phyloP scores from a whole-genome alignment of 2,113 vertebrate species.

The Sporophila hypoxantha region DNA sequence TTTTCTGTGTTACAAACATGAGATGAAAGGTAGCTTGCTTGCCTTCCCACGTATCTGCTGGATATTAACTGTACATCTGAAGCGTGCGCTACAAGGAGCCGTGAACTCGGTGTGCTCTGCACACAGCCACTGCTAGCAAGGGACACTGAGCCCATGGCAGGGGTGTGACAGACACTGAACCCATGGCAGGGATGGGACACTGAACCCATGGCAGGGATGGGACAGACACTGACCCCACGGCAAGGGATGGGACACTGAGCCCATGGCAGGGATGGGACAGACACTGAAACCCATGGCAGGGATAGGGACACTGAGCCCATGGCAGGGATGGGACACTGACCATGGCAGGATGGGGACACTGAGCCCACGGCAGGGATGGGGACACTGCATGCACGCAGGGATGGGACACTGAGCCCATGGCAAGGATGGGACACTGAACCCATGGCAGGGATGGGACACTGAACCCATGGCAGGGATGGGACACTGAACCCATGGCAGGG shows the following conservation, averaged over 20 bases:
- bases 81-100: not conserved
- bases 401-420: not conserved
- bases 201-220: no score
- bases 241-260: not conserved
- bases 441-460: no score
- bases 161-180: not conserved
- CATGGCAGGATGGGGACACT: not conserved
- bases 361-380: not conserved
- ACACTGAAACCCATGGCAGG: no score
- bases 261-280: not conserved
- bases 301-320: no score
- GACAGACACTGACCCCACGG: not conserved
- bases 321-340: not conserved
- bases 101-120: not conserved
- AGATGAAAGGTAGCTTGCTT: slow-evolving; percentile 68
- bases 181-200: not conserved
- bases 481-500: no score
- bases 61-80: slow-evolving; percentile 49
- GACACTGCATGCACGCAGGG: no score
- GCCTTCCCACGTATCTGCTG: slow-evolving; percentile 62
- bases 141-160: not conserved
- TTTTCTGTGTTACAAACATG: slow-evolving; percentile 59
- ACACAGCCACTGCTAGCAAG: not conserved
- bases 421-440: not conserved
- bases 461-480: no score